A percentile compares a stretch with the other conserved stretches of the same genome.
These are phyloP conservation scores for Glomeris maerens DNA, from an alignment of 1,140 invertebrate genomes.

Conservation along the genomic window DNA sequence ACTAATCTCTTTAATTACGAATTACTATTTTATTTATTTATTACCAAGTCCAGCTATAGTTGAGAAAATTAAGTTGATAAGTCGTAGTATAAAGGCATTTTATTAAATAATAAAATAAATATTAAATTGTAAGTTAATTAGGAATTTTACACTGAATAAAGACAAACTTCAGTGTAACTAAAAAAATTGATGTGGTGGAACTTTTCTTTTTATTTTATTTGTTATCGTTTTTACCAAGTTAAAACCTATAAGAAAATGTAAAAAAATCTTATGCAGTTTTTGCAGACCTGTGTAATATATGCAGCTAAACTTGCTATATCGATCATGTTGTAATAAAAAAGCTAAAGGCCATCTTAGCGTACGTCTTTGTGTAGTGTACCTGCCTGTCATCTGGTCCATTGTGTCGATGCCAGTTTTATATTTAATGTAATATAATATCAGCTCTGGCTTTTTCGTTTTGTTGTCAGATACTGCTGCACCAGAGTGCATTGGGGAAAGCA, in stretches of 20 bases:
- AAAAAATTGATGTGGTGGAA: not conserved
- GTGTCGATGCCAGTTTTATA: slow-evolving; percentile 18
- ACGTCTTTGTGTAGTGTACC: slow-evolving; percentile 6
- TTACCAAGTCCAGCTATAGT: no score
- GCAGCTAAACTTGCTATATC: slow-evolving; percentile 7
- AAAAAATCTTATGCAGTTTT: not conserved
- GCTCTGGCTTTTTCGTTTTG: slow-evolving; percentile 15
- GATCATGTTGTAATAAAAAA: slow-evolving; percentile 16
- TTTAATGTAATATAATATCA: slow-evolving; percentile 18
- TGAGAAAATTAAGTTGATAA: no score
- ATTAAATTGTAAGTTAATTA: not conserved
- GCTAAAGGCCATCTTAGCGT: slow-evolving; percentile 14
- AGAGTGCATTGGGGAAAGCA: slow-evolving; percentile 15
- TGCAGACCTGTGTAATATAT: not conserved
- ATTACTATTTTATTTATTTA: no score
- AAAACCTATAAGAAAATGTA: slow-evolving; percentile 1
- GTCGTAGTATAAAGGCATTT: not conserved
- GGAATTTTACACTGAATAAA: not conserved
- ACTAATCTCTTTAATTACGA: no score
- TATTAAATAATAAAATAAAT: not conserved
- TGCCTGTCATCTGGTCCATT: slow-evolving; percentile 10
- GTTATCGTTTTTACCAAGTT: not conserved
- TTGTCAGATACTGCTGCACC: not conserved
- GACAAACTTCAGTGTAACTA: slow-evolving; percentile 1
- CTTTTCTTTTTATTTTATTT: not conserved